These are phyloP conservation scores for Columba livia DNA, from an alignment of 2,113 vertebrate species.

Conservation along the genomic window DNA sequence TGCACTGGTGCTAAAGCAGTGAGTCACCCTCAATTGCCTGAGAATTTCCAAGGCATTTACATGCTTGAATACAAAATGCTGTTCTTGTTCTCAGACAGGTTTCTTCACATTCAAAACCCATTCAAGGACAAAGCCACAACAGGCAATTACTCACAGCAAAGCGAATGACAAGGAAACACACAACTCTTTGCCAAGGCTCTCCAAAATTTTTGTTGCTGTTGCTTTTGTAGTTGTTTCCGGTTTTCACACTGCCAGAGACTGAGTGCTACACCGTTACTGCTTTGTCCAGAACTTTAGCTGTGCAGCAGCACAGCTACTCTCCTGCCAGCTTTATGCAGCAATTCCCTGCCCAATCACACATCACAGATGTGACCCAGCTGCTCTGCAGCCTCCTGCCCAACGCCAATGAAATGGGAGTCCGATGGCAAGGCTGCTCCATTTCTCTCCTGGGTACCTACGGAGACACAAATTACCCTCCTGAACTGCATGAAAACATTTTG, in stretches of 20 bases:
- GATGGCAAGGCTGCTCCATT: background rate
- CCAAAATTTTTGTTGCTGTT: background rate
- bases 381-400: background rate
- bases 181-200: background rate
- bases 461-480: background rate
- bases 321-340: constrained; percentile 34
- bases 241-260: constrained; percentile 1
- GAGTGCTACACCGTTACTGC: background rate
- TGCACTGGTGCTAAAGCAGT: background rate
- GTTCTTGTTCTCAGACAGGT: constrained; percentile 5
- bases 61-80: background rate
- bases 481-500: background rate
- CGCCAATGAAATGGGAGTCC: background rate
- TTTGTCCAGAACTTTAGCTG: background rate
- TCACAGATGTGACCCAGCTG: background rate
- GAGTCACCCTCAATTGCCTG: background rate
- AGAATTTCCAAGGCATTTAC: background rate
- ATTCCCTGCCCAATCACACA: background rate
- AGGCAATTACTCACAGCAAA: constrained; percentile 14
- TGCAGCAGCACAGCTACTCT: background rate
- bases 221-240: background rate
- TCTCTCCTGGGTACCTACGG: background rate
- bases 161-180: background rate
- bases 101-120: constrained; percentile 52
- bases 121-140: constrained; percentile 57